Conservation (phyloP, 2,113 vertebrate genomes). For the Mola mola region DNA sequence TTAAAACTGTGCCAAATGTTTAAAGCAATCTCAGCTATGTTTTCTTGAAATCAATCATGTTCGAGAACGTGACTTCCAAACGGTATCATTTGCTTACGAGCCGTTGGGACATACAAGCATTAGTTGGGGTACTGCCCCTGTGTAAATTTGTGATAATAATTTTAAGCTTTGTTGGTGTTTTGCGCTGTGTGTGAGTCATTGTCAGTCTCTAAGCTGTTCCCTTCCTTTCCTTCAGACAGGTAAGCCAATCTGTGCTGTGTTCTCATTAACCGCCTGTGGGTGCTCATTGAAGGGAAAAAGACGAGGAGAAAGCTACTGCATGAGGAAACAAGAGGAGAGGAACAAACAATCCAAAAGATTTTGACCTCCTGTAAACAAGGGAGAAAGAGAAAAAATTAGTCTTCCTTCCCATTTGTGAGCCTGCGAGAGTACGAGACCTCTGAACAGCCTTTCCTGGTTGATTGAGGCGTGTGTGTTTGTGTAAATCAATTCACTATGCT, state of each 20-base stretch:
- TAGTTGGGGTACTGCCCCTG: slow-evolving; percentile 4
- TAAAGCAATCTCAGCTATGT: background rate
- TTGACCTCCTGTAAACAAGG: slow-evolving; percentile 17
- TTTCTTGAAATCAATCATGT: too few relatives aligned
- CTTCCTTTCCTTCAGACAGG: too few relatives aligned
- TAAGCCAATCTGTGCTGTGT: slow-evolving; percentile 56
- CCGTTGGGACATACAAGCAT: too few relatives aligned
- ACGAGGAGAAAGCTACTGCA: background rate
- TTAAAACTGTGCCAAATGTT: background rate
- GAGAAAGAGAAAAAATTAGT: slow-evolving; percentile 17
- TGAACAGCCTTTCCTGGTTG: slow-evolving; percentile 7
- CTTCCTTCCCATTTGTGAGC: slow-evolving; percentile 9
- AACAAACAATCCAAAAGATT: background rate
- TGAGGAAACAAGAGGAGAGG: slow-evolving; percentile 4
- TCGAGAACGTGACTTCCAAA: background rate
- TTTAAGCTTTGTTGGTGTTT: slow-evolving; percentile 20
- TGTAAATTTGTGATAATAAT: too few relatives aligned
- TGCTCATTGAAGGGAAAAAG: slow-evolving; percentile 30
- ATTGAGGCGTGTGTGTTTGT: slow-evolving; percentile 11
- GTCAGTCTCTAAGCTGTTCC: slow-evolving; percentile 34
- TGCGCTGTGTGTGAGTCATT: slow-evolving; percentile 34
- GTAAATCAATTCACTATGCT: slow-evolving; percentile 18
- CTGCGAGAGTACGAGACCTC: slow-evolving; percentile 6
- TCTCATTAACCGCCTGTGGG: slow-evolving; percentile 69
- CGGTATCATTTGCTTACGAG: too few relatives aligned